A percentile compares a stretch with the other conserved stretches of the same genome.
Conservation (phyloP, 2,797 vertebrate genomes). For the Spinus olivaceus region DNA sequence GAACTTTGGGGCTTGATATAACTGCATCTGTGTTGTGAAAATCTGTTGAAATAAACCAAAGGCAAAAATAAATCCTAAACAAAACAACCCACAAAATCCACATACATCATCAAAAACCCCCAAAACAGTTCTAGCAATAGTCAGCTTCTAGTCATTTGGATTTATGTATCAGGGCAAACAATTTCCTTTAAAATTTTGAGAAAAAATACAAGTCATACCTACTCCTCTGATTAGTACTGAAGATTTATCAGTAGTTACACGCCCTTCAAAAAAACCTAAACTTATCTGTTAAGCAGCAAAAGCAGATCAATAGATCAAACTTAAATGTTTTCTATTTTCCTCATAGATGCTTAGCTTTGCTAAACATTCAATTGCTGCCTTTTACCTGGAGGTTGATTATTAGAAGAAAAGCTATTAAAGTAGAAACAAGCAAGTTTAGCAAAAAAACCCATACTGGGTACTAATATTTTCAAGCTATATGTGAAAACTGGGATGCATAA, state of each 20-base stretch:
- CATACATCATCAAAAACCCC: rapidly evolving
- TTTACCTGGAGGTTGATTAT: not conserved
- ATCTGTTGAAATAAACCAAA: not conserved
- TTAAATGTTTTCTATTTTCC: not conserved
- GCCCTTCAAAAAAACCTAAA: not conserved
- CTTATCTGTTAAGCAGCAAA: not conserved
- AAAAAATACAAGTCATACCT: not conserved
- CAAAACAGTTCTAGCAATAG: not conserved
- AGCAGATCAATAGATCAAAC: not conserved
- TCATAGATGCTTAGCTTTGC: not conserved
- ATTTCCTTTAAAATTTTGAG: not conserved
- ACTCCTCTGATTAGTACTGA: not conserved
- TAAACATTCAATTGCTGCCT: not conserved
- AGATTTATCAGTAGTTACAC: not conserved
- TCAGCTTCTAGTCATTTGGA: not conserved
- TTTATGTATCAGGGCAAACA: not conserved
- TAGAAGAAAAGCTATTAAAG: not conserved
- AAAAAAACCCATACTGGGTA: not conserved
- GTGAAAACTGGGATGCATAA: not conserved
- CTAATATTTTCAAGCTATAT: not conserved
- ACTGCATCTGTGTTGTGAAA: not conserved
- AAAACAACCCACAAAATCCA: not conserved
- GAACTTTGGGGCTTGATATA: not conserved
- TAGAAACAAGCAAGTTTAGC: not conserved
- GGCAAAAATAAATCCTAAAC: not conserved